These are phyloP conservation scores for Miichthys miiuy DNA, from an alignment of 2,797 vertebrate species.

Conservation along the genomic window DNA sequence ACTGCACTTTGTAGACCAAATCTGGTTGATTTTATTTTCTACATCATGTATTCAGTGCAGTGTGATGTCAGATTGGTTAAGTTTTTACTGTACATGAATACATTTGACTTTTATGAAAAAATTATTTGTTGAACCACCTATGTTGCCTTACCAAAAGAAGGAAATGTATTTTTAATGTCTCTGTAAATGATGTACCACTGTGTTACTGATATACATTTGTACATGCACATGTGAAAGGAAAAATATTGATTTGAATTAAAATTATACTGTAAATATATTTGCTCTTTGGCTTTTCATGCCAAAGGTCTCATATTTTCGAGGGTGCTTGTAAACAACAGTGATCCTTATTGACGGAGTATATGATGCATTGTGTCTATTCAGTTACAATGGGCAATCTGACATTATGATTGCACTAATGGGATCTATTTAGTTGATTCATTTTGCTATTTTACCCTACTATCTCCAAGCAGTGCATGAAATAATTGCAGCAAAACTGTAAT, in stretches of 20 bases:
- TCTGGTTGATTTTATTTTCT: slow-evolving; percentile 49
- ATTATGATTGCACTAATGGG: slow-evolving; percentile 52
- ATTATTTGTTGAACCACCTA: slow-evolving; percentile 61
- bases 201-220: slow-evolving; percentile 68
- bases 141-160: slow-evolving; percentile 79
- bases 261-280: slow-evolving; percentile 23
- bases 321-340: slow-evolving; percentile 12
- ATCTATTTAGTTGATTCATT: slow-evolving; percentile 36
- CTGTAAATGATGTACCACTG: slow-evolving; percentile 62
- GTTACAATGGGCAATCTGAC: slow-evolving; percentile 13
- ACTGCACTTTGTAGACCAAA: slow-evolving; percentile 51
- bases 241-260: slow-evolving; percentile 63
- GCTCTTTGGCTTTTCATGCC: slow-evolving; percentile 25
- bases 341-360: slow-evolving; percentile 30
- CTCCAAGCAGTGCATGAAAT: slow-evolving; percentile 11
- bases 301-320: not conserved
- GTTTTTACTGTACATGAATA: slow-evolving; percentile 47
- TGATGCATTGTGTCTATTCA: slow-evolving; percentile 5
- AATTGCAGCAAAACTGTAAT: slow-evolving; percentile 14
- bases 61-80: slow-evolving; percentile 55
- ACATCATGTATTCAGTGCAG: slow-evolving; percentile 46
- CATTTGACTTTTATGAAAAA: slow-evolving; percentile 42
- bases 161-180: slow-evolving; percentile 54
- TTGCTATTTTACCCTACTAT: slow-evolving; percentile 9
- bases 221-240: slow-evolving; percentile 56